Conservation (phyloP, 2,113 vertebrate species). For the Philantomba maxwellii region DNA sequence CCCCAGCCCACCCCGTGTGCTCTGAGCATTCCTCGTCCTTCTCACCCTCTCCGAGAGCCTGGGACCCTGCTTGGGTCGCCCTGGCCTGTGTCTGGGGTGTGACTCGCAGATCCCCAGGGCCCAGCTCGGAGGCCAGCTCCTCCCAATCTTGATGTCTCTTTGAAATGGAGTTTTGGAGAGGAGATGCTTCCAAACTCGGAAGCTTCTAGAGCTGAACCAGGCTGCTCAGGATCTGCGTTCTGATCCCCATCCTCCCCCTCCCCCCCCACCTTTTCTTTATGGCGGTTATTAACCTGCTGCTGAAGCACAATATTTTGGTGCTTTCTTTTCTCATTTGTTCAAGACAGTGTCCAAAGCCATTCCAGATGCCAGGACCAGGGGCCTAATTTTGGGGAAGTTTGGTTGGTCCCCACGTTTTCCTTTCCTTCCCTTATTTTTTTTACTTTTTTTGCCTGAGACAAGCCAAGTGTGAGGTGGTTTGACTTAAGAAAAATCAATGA, state of each 20-base stretch:
- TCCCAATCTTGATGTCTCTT: background rate
- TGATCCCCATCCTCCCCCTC: rapidly evolving
- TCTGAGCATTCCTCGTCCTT: background rate
- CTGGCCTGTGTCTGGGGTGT: background rate
- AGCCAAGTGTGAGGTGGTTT: conserved; percentile 69
- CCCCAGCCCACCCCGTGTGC: background rate
- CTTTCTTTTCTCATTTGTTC: conserved; percentile 53
- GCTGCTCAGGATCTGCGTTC: background rate
- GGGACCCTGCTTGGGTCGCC: background rate
- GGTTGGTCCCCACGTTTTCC: conserved; percentile 17
- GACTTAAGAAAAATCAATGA: conserved; percentile 62
- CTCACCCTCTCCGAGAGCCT: background rate
- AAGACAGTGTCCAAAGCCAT: conserved; percentile 61
- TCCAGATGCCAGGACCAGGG: conserved; percentile 50
- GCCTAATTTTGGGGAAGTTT: conserved; percentile 44
- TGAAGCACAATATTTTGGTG: conserved; percentile 68
- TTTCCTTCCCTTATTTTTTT: conserved; percentile 43
- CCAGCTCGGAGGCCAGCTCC: background rate
- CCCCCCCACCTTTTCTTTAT: background rate
- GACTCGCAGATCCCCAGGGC: background rate
- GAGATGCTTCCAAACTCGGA: background rate
- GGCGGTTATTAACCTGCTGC: conserved; percentile 62
- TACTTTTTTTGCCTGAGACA: conserved; percentile 59
- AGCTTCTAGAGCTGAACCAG: conserved; percentile 19
- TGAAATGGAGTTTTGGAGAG: background rate